phyloP scores from a whole-genome alignment of 2,888 invertebrate species.

The Heliconius hortense region DNA sequence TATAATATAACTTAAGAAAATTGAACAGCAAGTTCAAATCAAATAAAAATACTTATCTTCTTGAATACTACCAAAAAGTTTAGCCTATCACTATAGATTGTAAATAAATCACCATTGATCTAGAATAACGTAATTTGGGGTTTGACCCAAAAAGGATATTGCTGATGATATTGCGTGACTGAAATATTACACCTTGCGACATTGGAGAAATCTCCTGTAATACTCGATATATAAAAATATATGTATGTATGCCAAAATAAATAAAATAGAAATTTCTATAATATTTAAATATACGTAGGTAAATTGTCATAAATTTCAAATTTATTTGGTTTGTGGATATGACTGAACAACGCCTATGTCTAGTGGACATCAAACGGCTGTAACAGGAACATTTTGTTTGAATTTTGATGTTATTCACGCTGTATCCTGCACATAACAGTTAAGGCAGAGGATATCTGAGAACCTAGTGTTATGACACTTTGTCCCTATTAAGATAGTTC shows the following conservation, averaged over 20 bases:
- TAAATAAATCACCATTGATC: background rate
- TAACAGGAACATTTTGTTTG: too few relatives aligned
- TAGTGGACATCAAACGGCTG: too few relatives aligned
- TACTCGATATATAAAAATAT: background rate
- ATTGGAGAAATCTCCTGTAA: conserved; percentile 8
- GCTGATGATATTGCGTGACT: conserved; percentile 25
- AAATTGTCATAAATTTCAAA: too few relatives aligned
- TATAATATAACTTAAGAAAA: background rate
- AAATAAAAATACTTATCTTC: background rate
- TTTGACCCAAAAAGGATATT: conserved; percentile 23
- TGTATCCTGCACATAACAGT: too few relatives aligned
- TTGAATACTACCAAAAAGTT: background rate
- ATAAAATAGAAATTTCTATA: background rate
- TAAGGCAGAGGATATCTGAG: too few relatives aligned
- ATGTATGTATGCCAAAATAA: background rate
- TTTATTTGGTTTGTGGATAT: too few relatives aligned
- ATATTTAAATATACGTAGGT: too few relatives aligned
- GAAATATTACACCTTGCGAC: conserved; percentile 20
- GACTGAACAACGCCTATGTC: too few relatives aligned
- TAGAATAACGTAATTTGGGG: conserved; percentile 14
- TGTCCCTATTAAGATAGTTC: too few relatives aligned
- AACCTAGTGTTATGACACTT: too few relatives aligned
- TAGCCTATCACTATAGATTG: background rate
- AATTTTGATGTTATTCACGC: too few relatives aligned
- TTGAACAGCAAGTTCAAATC: background rate